Base-by-base conservation (phyloP, 1,140 invertebrate species). In the Cyphomyrmex costatus region DNA sequence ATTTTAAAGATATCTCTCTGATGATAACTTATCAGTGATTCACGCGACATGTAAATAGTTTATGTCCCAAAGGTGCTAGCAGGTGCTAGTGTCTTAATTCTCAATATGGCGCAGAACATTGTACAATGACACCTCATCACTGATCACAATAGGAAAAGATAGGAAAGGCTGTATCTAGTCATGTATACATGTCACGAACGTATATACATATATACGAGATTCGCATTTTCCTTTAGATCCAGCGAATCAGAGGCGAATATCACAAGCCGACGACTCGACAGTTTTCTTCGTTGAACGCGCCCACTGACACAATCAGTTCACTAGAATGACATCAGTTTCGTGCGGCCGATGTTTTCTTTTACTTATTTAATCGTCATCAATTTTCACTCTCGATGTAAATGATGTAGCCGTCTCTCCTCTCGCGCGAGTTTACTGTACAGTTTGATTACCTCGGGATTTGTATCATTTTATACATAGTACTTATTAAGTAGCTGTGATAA, bases 401-500 rank as follows among this genome's bases (percentile, higher is more conserved):
- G 71, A 53, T 53, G 58, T 87, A 30, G 61, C 42, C 5, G 73
- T 65, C 33, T 49, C 16, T 49, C 0, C 46, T 49, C 46, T 61
- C 8, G 27, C 2, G 51, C 19, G 10, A 53, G 21, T 51, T 87
- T 56, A 73, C 83, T 86, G 66, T 88, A 85, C 73, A 78, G 58
- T 51, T 86, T 49, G 36, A 86, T 63, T 60, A 49, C 49, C 42
- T 78, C 49, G 58, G 70, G n/a, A 65, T 60, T 91, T 86, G 63
- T 85, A 84, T 88, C 85, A 70, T 88, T 91, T 87, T 90, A 87
- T 89, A 87, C 77, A 80, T 87, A 87, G 78, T 89, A 90, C 88
- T 89, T 90, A 89, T 87, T 78, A 61, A 91, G 84, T 91, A 90
- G 79, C 90, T 91, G 90, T 91, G 90, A 91, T 90, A 90, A 73